Conservation (phyloP, 2,113 vertebrate species). For the Vidua macroura region DNA sequence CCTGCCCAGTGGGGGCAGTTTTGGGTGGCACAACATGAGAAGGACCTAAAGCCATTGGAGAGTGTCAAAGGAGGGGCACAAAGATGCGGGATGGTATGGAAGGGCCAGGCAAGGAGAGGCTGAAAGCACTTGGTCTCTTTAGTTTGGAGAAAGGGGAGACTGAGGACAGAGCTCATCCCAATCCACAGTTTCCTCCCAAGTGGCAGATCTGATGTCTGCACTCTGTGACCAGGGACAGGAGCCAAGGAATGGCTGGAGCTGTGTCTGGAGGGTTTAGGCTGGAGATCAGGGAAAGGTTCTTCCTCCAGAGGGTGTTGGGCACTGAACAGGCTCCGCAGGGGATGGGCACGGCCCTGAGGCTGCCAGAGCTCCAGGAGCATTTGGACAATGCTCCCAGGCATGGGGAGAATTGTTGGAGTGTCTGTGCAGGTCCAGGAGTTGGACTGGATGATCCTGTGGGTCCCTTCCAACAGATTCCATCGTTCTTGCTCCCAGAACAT, state of each 20-base stretch:
- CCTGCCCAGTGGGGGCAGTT: not conserved
- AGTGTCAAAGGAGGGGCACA: not conserved
- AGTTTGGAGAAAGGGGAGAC: not conserved
- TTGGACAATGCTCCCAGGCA: not conserved
- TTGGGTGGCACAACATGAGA: not conserved
- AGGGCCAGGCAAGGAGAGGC: fast-evolving
- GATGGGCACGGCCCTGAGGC: not conserved
- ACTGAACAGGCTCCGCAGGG: not conserved
- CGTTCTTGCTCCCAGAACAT: fast-evolving
- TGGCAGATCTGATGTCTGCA: not conserved
- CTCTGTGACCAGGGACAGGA: not conserved
- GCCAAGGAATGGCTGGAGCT: fast-evolving
- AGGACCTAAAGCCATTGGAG: not conserved
- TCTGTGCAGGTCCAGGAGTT: fast-evolving
- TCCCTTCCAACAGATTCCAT: not conserved
- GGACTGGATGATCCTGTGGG: not conserved
- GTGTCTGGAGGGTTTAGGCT: fast-evolving
- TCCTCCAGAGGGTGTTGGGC: not conserved
- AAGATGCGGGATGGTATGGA: not conserved
- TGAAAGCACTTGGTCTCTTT: not conserved
- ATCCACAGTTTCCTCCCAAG: not conserved
- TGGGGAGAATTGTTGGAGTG: not conserved
- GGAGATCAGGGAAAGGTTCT: not conserved
- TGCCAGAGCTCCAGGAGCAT: not conserved
- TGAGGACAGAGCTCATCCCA: not conserved